phyloP scores from a whole-genome alignment of 2,113 vertebrate genomes.

The Colius striatus region DNA sequence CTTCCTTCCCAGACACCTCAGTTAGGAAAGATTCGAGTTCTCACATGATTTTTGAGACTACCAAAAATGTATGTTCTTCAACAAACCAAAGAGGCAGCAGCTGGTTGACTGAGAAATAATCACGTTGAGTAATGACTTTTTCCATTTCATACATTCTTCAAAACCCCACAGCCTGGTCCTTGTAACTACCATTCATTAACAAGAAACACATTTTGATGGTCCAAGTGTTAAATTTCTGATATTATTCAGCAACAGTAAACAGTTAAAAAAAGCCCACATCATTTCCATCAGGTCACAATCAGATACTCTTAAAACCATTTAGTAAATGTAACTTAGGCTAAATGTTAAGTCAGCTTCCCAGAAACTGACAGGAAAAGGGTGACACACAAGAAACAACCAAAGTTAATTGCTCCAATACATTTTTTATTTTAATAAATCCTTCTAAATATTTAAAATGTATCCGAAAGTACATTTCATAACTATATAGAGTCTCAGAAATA shows the following conservation, averaged over 20 bases:
- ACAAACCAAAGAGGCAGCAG: background rate
- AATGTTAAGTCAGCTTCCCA: background rate
- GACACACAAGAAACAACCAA: background rate
- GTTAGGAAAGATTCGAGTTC: background rate
- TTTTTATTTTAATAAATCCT: too few relatives aligned
- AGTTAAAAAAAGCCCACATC: accelerated
- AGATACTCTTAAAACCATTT: background rate
- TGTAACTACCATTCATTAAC: background rate
- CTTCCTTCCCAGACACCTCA: background rate
- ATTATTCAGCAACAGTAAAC: background rate
- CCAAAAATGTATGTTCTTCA: background rate
- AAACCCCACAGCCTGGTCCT: background rate
- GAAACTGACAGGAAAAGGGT: background rate
- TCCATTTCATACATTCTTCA: background rate
- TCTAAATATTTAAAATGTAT: too few relatives aligned
- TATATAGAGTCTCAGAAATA: background rate
- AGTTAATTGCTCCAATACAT: background rate
- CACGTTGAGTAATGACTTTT: background rate
- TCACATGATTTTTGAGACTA: background rate
- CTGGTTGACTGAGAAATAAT: background rate
- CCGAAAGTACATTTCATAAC: background rate
- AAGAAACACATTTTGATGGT: background rate
- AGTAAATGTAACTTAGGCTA: background rate
- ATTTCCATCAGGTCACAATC: background rate
- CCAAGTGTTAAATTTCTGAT: background rate